phyloP scores from a whole-genome alignment of 2,888 invertebrate genomes.

The Rhyacophila evoluta region DNA sequence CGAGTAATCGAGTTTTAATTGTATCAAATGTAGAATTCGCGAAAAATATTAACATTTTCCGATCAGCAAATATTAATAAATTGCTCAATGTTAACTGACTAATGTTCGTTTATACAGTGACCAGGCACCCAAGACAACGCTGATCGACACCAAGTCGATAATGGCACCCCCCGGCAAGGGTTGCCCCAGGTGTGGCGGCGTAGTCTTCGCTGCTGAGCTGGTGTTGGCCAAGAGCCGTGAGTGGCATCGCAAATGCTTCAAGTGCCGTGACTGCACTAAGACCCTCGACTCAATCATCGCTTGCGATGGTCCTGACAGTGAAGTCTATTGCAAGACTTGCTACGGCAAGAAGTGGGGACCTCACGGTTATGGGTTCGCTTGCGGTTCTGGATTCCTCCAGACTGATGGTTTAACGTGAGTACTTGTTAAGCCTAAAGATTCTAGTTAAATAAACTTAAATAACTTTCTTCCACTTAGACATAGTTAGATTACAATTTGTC shows the following conservation, averaged over 20 bases:
- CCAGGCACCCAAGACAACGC: slow-evolving; percentile 80
- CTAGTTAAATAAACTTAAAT: no score
- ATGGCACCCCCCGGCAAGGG: slow-evolving; percentile 87
- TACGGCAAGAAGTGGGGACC: slow-evolving; percentile 99
- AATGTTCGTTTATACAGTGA: slow-evolving; percentile 68
- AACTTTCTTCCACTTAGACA: no score
- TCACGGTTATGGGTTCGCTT: slow-evolving; percentile 95
- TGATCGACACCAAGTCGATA: slow-evolving; percentile 84
- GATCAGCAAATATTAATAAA: neutral
- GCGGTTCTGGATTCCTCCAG: slow-evolving; percentile 93
- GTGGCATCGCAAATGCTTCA: slow-evolving; percentile 95
- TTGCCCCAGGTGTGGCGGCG: slow-evolving; percentile 90
- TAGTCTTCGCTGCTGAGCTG: slow-evolving; percentile 94
- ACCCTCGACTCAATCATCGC: slow-evolving; percentile 96
- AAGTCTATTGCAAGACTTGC: slow-evolving; percentile 97
- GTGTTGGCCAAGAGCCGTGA: slow-evolving; percentile 90
- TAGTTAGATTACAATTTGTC: no score
- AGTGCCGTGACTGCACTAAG: slow-evolving; percentile 92
- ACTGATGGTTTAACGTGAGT: slow-evolving; percentile 90
- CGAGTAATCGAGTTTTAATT: no score
- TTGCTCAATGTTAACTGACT: neutral
- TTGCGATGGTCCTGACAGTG: slow-evolving; percentile 92
- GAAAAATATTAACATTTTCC: no score
- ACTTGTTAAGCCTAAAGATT: neutral
- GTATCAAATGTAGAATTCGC: no score